Evolutionary conservation across 2,113 vertebrate species (phyloP).

Genomic region (Phodopus roborovskii): DNA sequence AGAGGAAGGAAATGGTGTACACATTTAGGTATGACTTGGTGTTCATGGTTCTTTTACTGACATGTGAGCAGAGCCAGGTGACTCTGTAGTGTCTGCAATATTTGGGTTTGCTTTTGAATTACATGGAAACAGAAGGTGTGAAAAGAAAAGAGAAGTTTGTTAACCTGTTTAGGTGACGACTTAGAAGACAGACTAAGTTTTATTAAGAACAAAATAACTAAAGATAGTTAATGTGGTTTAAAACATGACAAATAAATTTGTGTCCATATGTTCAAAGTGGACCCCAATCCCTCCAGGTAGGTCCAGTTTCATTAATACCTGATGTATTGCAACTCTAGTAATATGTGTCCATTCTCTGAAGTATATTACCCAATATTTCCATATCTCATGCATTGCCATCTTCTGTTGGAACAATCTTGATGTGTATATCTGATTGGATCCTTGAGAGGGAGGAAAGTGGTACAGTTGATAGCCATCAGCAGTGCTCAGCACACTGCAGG

Average conservation of each 20-base stretch:
- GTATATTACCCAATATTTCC: background rate
- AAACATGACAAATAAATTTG: background rate
- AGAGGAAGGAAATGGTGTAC: background rate
- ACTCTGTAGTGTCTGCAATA: background rate
- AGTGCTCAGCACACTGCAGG: background rate
- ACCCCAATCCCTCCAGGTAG: background rate
- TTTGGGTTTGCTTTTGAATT: conserved; percentile 31
- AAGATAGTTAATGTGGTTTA: background rate
- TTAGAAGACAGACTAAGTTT: background rate
- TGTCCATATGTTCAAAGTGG: conserved; percentile 1
- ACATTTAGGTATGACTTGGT: background rate
- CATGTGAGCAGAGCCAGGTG: background rate
- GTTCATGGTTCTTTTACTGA: background rate
- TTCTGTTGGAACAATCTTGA: background rate
- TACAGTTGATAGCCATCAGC: background rate
- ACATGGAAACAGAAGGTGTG: background rate
- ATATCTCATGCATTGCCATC: background rate
- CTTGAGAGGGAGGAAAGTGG: background rate
- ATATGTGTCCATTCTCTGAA: background rate
- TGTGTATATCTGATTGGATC: background rate
- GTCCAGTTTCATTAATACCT: background rate
- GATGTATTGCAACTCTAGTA: background rate
- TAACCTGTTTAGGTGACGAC: background rate
- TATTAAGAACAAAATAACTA: background rate
- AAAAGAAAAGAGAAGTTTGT: background rate